phyloP scores from a whole-genome alignment of 2,888 invertebrate genomes.

The Epinotia ramella region DNA sequence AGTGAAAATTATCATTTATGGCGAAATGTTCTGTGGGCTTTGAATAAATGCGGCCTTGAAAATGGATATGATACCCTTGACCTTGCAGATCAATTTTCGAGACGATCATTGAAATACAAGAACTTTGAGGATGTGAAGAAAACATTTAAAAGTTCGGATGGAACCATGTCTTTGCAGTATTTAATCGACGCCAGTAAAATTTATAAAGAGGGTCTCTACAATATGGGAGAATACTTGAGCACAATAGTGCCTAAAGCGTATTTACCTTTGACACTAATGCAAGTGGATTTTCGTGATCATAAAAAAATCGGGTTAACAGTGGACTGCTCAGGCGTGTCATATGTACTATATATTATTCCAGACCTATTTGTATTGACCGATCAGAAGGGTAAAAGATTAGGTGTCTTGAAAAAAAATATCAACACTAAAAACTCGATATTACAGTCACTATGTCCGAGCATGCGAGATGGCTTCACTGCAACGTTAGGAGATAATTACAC shows the following conservation, averaged over 20 bases:
- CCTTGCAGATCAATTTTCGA: slow-evolving; percentile 34
- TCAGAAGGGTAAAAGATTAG: slow-evolving; percentile 17
- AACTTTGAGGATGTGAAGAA: slow-evolving; percentile 35
- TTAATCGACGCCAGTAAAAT: slow-evolving; percentile 35
- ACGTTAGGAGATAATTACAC: slow-evolving; percentile 6
- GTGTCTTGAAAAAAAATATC: slow-evolving; percentile 20
- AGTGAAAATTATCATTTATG: slow-evolving; percentile 31
- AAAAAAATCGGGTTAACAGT: slow-evolving; percentile 24
- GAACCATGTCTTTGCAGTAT: slow-evolving; percentile 36
- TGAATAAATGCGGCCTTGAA: slow-evolving; percentile 32
- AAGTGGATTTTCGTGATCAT: slow-evolving; percentile 30
- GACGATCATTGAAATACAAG: slow-evolving; percentile 30
- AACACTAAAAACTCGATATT: neutral
- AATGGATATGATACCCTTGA: slow-evolving; percentile 35
- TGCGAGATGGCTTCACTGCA: neutral
- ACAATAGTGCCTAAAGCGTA: slow-evolving; percentile 10
- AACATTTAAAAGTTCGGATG: slow-evolving; percentile 37
- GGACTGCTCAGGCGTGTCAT: slow-evolving; percentile 17
- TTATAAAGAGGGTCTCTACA: slow-evolving; percentile 31
- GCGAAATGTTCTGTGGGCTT: slow-evolving; percentile 41
- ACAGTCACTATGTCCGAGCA: neutral
- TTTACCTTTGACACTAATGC: slow-evolving; percentile 8
- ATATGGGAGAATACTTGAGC: slow-evolving; percentile 12
- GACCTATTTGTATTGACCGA: slow-evolving; percentile 20
- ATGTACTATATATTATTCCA: slow-evolving; percentile 32